These are phyloP conservation scores for Limnothrissa miodon DNA, from an alignment of 2,113 vertebrate genomes.

Conservation along the genomic window DNA sequence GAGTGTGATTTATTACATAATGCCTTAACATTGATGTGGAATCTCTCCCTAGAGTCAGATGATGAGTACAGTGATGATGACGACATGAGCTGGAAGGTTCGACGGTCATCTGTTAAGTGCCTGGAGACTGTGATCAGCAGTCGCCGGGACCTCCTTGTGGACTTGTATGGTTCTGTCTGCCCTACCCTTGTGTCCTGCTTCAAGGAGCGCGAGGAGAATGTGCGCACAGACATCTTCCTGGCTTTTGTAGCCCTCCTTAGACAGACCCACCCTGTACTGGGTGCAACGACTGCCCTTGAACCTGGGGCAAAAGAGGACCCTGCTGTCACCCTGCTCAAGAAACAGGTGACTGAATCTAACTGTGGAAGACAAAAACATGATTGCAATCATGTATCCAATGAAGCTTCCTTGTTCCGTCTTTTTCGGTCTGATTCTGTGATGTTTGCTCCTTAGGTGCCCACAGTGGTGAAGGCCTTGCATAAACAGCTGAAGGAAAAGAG, in stretches of 20 bases:
- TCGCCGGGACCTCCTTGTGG: slow-evolving; percentile 79
- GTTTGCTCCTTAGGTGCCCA: slow-evolving; percentile 76
- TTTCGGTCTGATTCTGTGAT: not conserved
- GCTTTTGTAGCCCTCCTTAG: slow-evolving; percentile 82
- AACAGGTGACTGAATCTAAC: slow-evolving; percentile 75
- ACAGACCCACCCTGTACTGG: slow-evolving; percentile 73
- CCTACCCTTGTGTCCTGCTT: slow-evolving; percentile 83
- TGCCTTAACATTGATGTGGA: not conserved
- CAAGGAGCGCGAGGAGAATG: slow-evolving; percentile 93
- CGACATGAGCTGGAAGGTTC: slow-evolving; percentile 95
- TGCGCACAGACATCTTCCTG: slow-evolving; percentile 84
- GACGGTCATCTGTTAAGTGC: slow-evolving; percentile 87
- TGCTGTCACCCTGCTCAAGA: slow-evolving; percentile 74
- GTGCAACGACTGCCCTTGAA: slow-evolving; percentile 57
- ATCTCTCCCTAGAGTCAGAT: slow-evolving; percentile 75
- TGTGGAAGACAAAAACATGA: not conserved
- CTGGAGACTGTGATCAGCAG: slow-evolving; percentile 81
- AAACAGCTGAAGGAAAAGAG: slow-evolving; percentile 88
- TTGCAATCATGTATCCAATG: not conserved
- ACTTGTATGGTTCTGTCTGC: slow-evolving; percentile 80
- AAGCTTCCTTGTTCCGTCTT: not conserved
- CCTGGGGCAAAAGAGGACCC: slow-evolving; percentile 64
- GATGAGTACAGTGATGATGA: slow-evolving; percentile 93
- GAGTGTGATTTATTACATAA: not conserved
- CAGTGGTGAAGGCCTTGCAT: slow-evolving; percentile 84